A percentile compares a stretch with the other conserved stretches of the same genome.
Conservation (phyloP, 2,888 invertebrate species). For the Kryphioiulus occultus region DNA sequence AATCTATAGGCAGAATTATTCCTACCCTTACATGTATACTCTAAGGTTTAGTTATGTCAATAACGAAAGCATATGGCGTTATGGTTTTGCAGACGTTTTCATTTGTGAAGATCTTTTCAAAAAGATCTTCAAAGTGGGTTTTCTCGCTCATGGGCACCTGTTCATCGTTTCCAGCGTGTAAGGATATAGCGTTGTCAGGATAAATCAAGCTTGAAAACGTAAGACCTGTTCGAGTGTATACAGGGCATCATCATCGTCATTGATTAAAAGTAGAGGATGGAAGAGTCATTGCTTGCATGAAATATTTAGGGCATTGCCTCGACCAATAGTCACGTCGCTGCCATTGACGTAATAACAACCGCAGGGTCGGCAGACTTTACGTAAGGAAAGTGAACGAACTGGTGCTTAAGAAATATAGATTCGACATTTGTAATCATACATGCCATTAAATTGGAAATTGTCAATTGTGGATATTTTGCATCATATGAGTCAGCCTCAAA, state of each 20-base stretch:
- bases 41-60: background rate
- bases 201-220: slow-evolving; percentile 8
- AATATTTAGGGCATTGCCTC: slow-evolving; percentile 42
- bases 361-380: slow-evolving; percentile 28
- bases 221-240: background rate
- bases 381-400: slow-evolving; percentile 22
- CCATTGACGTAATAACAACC: slow-evolving; percentile 39
- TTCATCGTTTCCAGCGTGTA: background rate
- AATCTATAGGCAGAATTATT: no score
- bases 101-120: background rate
- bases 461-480: background rate
- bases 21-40: no score
- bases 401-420: background rate
- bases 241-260: slow-evolving; percentile 45
- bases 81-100: background rate
- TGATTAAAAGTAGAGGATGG: slow-evolving; percentile 32
- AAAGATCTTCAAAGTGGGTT: background rate
- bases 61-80: background rate
- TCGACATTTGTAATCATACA: background rate
- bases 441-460: background rate
- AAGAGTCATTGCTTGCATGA: slow-evolving; percentile 16
- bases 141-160: background rate
- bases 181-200: background rate
- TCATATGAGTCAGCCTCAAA: no score
- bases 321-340: slow-evolving; percentile 37